Conservation (phyloP, 2,797 vertebrate genomes). For the Parambassis ranga region DNA sequence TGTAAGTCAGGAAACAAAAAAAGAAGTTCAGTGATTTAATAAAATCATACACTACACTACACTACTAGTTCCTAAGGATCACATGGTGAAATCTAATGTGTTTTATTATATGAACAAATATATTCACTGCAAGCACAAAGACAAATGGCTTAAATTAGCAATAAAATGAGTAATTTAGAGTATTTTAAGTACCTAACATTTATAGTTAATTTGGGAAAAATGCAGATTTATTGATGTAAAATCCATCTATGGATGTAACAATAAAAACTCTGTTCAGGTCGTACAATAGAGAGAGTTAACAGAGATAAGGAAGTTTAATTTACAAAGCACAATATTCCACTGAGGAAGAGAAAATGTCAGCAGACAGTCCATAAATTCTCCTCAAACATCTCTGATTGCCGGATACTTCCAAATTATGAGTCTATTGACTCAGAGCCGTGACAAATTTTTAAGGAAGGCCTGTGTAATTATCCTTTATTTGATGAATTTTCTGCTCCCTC, state of each 20-base stretch:
- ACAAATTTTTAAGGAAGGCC: constrained; percentile 67
- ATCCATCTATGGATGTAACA: background rate
- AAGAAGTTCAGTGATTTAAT: background rate
- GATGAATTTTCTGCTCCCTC: constrained; percentile 35
- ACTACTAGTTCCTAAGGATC: background rate
- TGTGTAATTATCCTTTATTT: constrained; percentile 68
- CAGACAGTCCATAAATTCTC: constrained; percentile 45
- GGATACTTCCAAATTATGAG: constrained; percentile 53
- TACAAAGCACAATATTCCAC: constrained; percentile 30
- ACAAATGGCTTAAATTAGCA: background rate
- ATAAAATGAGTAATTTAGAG: background rate
- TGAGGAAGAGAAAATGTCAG: constrained; percentile 46
- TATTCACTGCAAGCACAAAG: background rate
- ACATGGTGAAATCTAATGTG: background rate
- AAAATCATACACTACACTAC: background rate
- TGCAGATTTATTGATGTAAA: background rate
- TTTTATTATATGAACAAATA: background rate
- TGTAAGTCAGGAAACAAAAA: too few relatives aligned
- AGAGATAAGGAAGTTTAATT: constrained; percentile 12
- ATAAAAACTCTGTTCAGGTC: background rate
- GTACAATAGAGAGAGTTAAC: background rate
- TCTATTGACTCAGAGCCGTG: constrained; percentile 55
- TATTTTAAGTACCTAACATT: too few relatives aligned
- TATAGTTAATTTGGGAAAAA: too few relatives aligned
- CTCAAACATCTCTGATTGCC: constrained; percentile 41